Base-by-base conservation (phyloP, 2,797 vertebrate genomes). In the Notolabrus celidotus region DNA sequence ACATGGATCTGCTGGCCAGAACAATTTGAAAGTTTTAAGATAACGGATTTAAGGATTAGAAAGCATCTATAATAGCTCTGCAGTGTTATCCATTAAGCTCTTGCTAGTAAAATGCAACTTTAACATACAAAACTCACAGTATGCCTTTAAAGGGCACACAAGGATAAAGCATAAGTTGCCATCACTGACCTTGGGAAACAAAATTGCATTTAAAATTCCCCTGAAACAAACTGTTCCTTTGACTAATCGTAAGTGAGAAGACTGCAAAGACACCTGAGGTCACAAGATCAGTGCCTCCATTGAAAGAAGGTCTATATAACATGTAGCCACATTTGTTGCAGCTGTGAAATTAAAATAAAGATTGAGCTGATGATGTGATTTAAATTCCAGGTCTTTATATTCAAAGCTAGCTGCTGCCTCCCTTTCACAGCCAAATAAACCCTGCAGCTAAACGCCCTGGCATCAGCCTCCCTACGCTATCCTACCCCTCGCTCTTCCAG, bases 371-470 rank as follows among this genome's bases (percentile, higher is more conserved):
- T 55, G 56, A 65, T 61, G 43, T 60, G 53, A 67, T 79, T 71
- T 49, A 59, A 58, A 62, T 61, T 29, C 46, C 47, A 69, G 57
- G 65, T 69, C 25, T 69, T 62, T 49, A 42, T 31, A 36, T 66
- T 82, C 46, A 25, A 78, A 69, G 57, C 79, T 79, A 78, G 47
- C 67, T 69, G 65, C 79, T 57, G 33, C 64, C 23, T 59, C 41
- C 69, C 56, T 49, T 47, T 74, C 57, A 79, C 61, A 83, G 77
- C 72, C 68, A 68, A 79, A 79, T 70, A 84, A 79, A 84, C 55
- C 74, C 76, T 77, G 74, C 84, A 74, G 78, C 84, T 86, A 71
- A 88, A 86, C 64, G 63, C 67, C 64, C 71, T 80, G 80, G 80
- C 87, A 79, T 72, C 71, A 60, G 54, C 74, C 72, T 63, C 54